These are phyloP conservation scores for Motacilla tschutschensis DNA, from an alignment of 2,113 vertebrate genomes.

Conservation along the genomic window DNA sequence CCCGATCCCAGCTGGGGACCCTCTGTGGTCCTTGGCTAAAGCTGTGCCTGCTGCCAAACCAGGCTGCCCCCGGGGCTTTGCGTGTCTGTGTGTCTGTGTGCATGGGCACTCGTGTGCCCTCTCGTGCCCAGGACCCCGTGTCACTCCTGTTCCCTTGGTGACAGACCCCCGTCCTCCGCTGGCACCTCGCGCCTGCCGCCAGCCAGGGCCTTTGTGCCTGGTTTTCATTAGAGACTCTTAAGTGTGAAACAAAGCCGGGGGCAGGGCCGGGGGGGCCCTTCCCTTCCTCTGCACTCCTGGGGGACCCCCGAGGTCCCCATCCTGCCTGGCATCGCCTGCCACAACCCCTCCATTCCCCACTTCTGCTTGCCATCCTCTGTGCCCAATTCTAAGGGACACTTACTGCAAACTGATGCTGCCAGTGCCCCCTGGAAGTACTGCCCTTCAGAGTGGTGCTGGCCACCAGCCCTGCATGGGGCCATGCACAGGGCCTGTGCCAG, in stretches of 20 bases:
- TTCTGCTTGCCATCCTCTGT: background rate
- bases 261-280: background rate
- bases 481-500: accelerated
- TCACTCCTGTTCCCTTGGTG: constrained; percentile 51
- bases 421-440: too few relatives aligned
- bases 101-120: accelerated
- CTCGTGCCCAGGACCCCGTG: background rate
- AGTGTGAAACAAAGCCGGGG: constrained; percentile 54
- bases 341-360: accelerated
- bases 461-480: background rate
- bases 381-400: background rate
- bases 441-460: background rate
- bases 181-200: background rate
- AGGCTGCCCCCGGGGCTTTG: background rate
- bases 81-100: accelerated
- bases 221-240: constrained; percentile 63
- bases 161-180: background rate
- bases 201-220: constrained; percentile 46
- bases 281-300: background rate
- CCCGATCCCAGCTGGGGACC: accelerated
- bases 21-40: background rate
- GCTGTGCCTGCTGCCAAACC: accelerated
- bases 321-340: background rate
- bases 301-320: accelerated
- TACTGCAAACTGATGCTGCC: background rate